phyloP scores from a whole-genome alignment of 2,797 vertebrate genomes.

The Streptopelia turtur region DNA sequence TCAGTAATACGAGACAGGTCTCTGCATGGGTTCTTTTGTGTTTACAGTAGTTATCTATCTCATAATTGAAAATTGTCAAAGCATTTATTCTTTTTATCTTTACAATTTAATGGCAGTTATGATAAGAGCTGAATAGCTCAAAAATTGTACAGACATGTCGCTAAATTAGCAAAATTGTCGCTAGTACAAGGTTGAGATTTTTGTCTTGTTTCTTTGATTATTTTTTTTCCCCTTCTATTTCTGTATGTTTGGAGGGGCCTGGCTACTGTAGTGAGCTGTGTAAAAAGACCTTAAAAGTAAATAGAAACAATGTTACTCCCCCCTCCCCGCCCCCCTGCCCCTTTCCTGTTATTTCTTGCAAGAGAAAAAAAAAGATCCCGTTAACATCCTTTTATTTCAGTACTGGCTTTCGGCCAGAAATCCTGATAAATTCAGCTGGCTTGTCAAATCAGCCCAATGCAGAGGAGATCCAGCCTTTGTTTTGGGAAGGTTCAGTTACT shows the following conservation, averaged over 20 bases:
- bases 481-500: not conserved
- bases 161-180: not conserved
- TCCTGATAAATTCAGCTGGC: not conserved
- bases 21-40: constrained; percentile 20
- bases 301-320: not conserved
- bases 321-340: not conserved
- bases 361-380: not conserved
- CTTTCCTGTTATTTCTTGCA: not conserved
- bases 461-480: not conserved
- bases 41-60: constrained; percentile 26
- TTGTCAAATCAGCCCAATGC: not conserved
- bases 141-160: not conserved
- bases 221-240: not conserved
- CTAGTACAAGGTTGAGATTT: not conserved
- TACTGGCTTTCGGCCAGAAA: not conserved
- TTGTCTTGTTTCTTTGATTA: not conserved
- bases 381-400: not conserved
- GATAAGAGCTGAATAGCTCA: not conserved
- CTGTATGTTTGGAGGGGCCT: not conserved
- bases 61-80: constrained; percentile 31
- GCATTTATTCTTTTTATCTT: constrained; percentile 10
- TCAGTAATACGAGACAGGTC: not conserved
- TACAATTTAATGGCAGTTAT: not conserved
- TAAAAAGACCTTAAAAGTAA: not conserved
- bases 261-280: not conserved